phyloP scores from a whole-genome alignment of 2,888 invertebrate genomes.

The Aphidius colemani region DNA sequence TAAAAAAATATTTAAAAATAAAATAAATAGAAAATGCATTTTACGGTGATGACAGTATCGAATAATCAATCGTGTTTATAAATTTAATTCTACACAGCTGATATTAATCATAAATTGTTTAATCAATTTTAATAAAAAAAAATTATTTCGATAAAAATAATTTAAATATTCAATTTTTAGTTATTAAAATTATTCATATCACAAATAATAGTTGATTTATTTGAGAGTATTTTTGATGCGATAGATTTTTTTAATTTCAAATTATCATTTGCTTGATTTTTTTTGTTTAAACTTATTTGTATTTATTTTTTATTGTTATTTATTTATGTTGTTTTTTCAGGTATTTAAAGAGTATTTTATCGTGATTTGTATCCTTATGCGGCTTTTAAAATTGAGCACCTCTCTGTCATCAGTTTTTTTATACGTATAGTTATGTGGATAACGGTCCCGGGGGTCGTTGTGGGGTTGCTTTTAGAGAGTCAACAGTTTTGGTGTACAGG shows the following conservation, averaged over 20 bases:
- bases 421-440: conserved; percentile 24
- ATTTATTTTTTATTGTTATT: too few relatives aligned
- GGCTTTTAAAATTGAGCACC: not conserved
- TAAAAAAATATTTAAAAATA: not conserved
- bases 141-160: too few relatives aligned
- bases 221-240: too few relatives aligned
- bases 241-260: too few relatives aligned
- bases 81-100: not conserved
- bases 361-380: conserved; percentile 1
- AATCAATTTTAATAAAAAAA: too few relatives aligned
- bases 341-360: conserved; percentile 6
- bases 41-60: conserved; percentile 8
- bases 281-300: too few relatives aligned
- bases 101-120: too few relatives aligned
- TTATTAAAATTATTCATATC: too few relatives aligned
- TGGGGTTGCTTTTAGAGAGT: conserved; percentile 3
- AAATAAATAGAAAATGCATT: not conserved
- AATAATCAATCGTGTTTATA: conserved; percentile 14
- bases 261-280: too few relatives aligned
- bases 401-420: not conserved
- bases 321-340: not conserved
- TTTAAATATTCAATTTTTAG: too few relatives aligned
- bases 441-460: conserved; percentile 31
- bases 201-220: too few relatives aligned
- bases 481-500: too few relatives aligned